Percentiles rank a stretch among this genome's conserved stretches.
Evolutionary conservation across 2,888 invertebrate genomes (phyloP).

Genomic region (Trachelus stipa): DNA sequence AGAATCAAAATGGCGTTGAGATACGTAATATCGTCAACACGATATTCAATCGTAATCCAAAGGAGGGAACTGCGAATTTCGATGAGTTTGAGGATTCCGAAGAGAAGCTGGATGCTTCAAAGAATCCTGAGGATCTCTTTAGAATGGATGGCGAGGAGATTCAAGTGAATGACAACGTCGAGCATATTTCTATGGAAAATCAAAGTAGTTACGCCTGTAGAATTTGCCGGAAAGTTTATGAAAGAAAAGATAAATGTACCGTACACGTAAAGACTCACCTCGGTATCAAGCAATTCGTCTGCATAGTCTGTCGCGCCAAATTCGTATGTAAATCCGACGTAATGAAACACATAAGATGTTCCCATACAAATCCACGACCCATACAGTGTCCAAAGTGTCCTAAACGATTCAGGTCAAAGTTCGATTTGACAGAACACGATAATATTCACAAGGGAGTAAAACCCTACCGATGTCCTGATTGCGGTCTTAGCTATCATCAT

Average conservation of each 20-base stretch:
- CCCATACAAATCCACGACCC: slow-evolving; percentile 63
- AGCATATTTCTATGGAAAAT: slow-evolving; percentile 51
- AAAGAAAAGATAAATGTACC: slow-evolving; percentile 62
- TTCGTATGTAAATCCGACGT: slow-evolving; percentile 65
- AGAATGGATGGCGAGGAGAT: slow-evolving; percentile 62
- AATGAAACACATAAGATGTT: slow-evolving; percentile 64
- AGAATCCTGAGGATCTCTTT: slow-evolving; percentile 61
- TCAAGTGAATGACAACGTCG: slow-evolving; percentile 62
- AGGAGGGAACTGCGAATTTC: slow-evolving; percentile 35
- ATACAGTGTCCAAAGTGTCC: slow-evolving; percentile 64
- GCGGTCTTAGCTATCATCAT: slow-evolving; percentile 63
- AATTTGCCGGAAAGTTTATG: slow-evolving; percentile 60
- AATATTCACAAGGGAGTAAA: slow-evolving; percentile 63
- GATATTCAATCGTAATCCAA: slow-evolving; percentile 44
- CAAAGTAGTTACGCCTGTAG: slow-evolving; percentile 60
- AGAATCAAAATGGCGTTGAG: slow-evolving; percentile 55
- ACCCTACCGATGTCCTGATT: slow-evolving; percentile 60
- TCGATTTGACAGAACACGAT: slow-evolving; percentile 62
- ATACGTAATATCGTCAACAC: slow-evolving; percentile 57
- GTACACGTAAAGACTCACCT: slow-evolving; percentile 64
- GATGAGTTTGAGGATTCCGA: slow-evolving; percentile 54
- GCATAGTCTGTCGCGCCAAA: slow-evolving; percentile 61
- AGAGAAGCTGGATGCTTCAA: slow-evolving; percentile 46
- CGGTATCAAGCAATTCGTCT: slow-evolving; percentile 62
- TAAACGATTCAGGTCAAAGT: slow-evolving; percentile 63